Percentiles rank a stretch among this genome's conserved stretches.
phyloP scores from a whole-genome alignment of 2,888 invertebrate genomes.

The Altica lythri region DNA sequence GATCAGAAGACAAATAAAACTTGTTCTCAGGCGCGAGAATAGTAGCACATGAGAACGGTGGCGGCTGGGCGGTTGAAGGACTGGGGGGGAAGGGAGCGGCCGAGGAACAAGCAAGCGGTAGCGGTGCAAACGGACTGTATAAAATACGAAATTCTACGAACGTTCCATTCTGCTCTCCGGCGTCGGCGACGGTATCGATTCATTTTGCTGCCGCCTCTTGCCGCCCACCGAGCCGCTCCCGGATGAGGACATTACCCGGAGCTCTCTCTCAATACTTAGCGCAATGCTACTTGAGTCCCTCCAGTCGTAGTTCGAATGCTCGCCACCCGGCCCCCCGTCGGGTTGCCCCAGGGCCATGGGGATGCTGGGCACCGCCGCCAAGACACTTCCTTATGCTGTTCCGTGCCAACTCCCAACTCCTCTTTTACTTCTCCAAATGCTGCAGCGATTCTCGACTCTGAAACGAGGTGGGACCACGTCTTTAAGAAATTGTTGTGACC shows the following conservation, averaged over 20 bases:
- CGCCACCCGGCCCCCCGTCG: conserved; percentile 40
- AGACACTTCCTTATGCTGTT: conserved; percentile 7
- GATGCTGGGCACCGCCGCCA: conserved; percentile 26
- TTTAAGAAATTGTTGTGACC: no score
- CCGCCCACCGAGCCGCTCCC: conserved; percentile 41
- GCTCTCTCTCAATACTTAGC: conserved; percentile 54
- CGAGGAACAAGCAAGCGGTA: conserved; percentile 1
- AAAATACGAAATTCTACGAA: conserved; percentile 14
- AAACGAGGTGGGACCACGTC: conserved; percentile 6
- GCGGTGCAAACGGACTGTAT: conserved; percentile 10
- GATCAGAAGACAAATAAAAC: conserved; percentile 41
- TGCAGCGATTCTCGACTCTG: no score
- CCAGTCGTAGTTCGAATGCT: conserved; percentile 3
- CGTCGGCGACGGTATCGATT: conserved; percentile 53
- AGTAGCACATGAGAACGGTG: conserved; percentile 52
- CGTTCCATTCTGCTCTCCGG: conserved; percentile 44
- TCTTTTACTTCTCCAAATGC: conserved; percentile 47
- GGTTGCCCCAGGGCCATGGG: conserved; percentile 33
- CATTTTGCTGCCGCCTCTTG: conserved; percentile 37
- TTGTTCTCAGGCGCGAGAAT: conserved; percentile 44
- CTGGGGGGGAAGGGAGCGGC: neutral
- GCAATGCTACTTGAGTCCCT: conserved; percentile 48
- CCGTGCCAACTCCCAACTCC: conserved; percentile 35
- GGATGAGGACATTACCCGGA: conserved; percentile 59
- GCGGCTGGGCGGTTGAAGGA: neutral